A percentile compares a stretch with the other conserved stretches of the same genome.
Evolutionary conservation across 2,113 vertebrate genomes (phyloP).

Genomic region (Zapus hudsonius): DNA sequence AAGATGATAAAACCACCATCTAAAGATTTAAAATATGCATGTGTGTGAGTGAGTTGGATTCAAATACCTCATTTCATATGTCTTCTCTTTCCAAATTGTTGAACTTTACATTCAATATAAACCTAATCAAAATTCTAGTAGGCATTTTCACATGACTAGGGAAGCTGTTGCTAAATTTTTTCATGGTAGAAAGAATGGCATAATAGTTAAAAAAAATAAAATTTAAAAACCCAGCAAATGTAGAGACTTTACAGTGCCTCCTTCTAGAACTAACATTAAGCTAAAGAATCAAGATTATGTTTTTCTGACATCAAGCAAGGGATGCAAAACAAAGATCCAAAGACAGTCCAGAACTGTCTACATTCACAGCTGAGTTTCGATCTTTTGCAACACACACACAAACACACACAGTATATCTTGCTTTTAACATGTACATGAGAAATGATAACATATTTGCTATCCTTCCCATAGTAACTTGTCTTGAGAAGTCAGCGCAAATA

Average conservation of each 20-base stretch:
- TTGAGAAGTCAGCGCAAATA: neutral
- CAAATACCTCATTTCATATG: neutral
- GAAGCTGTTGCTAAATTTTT: neutral
- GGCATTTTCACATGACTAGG: neutral
- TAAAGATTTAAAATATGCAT: neutral
- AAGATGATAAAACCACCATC: neutral
- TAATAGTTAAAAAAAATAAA: neutral
- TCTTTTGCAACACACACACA: too few species aligned
- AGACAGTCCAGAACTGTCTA: neutral
- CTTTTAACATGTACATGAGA: neutral
- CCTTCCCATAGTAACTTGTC: fast-evolving
- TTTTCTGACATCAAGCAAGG: neutral
- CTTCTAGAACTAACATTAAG: neutral
- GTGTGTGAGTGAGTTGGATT: neutral
- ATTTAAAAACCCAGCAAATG: neutral
- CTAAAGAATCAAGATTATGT: neutral
- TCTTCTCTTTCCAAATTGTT: neutral
- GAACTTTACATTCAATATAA: neutral
- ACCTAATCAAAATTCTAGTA: neutral
- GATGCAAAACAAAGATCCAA: neutral
- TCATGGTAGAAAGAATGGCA: neutral
- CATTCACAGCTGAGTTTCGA: neutral
- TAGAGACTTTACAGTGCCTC: neutral
- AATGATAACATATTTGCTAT: neutral
- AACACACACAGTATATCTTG: neutral